A percentile compares a stretch with the other conserved stretches of the same genome.
Conservation (phyloP, 1,140 invertebrate species). For the Brachionus plicatilis region DNA sequence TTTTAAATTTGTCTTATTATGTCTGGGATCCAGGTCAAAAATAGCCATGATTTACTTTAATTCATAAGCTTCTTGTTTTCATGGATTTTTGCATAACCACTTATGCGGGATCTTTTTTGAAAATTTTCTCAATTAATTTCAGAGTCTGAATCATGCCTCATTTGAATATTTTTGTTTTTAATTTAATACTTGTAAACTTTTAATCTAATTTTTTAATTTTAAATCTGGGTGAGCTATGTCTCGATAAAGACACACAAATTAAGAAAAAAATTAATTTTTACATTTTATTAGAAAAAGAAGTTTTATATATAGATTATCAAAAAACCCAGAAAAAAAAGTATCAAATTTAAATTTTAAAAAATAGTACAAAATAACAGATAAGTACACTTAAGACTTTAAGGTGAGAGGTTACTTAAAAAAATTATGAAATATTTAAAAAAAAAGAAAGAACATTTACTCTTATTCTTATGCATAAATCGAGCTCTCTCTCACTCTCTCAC, state of each 20-base stretch:
- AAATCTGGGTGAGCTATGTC: no score
- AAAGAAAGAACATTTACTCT: background rate
- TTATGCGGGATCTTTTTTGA: no score
- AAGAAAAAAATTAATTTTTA: background rate
- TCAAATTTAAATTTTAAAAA: conserved; percentile 28
- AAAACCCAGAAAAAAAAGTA: background rate
- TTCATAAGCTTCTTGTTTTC: no score
- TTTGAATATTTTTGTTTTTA: no score
- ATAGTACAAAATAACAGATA: conserved; percentile 23
- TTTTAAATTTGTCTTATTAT: no score
- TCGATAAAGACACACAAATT: no score
- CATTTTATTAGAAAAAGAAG: background rate
- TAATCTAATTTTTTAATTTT: background rate
- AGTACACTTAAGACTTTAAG: conserved; percentile 18
- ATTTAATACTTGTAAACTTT: background rate
- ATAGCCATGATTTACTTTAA: no score
- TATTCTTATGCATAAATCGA: background rate
- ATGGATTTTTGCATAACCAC: no score
- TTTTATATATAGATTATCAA: background rate
- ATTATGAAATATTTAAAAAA: background rate
- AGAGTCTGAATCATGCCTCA: no score
- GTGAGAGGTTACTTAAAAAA: background rate
- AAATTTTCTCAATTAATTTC: no score
- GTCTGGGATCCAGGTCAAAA: no score
- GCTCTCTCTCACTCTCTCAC: background rate